Evolutionary conservation across 2,113 vertebrate genomes (phyloP).

Genomic region (Toxotes chatareus): DNA sequence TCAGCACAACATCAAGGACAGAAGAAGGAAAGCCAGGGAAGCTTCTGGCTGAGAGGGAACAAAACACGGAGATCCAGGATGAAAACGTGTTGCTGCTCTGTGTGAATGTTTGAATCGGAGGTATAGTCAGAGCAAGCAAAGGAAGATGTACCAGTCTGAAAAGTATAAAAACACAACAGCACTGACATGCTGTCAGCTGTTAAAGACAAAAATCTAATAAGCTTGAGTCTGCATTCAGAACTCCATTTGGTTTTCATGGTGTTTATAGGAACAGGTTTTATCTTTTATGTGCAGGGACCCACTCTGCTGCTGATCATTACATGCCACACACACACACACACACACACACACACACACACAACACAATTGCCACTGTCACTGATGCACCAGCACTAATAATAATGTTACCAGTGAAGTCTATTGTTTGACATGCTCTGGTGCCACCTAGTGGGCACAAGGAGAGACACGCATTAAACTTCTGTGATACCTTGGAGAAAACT

Average conservation of each 20-base stretch:
- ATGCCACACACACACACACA: slow-evolving; percentile 14
- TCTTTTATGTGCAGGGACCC: not conserved
- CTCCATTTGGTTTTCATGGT: not conserved
- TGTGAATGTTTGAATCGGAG: not conserved
- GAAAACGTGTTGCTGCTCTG: not conserved
- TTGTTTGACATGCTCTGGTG: slow-evolving; percentile 56
- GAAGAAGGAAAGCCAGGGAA: not conserved
- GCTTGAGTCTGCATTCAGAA: not conserved
- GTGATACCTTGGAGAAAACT: not conserved
- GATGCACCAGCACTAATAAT: not conserved
- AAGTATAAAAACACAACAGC: not conserved
- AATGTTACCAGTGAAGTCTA: not conserved
- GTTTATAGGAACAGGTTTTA: not conserved
- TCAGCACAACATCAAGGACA: slow-evolving; percentile 26
- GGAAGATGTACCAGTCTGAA: not conserved
- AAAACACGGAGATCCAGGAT: not conserved
- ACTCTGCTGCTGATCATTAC: not conserved
- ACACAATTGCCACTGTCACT: not conserved
- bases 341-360: slow-evolving; percentile 29
- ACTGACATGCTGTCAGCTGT: not conserved
- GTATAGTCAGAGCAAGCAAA: not conserved
- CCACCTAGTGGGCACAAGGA: slow-evolving; percentile 66
- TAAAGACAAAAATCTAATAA: not conserved
- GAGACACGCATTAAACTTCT: not conserved
- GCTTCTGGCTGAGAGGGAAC: slow-evolving; percentile 3